Conservation (phyloP, 1,140 invertebrate species). For the Phthorimaea operculella region DNA sequence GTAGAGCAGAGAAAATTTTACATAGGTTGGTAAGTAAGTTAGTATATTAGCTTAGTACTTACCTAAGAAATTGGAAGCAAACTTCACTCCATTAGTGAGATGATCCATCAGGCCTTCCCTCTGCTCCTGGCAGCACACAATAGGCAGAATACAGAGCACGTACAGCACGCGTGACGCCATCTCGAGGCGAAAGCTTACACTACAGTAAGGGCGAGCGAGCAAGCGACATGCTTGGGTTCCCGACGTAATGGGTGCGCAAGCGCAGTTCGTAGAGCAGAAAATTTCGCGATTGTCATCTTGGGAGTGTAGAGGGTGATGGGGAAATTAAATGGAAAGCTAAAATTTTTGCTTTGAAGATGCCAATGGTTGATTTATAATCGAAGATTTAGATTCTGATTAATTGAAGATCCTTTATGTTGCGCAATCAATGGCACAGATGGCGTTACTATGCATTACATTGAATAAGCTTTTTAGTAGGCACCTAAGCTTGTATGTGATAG, state of each 20-base stretch:
- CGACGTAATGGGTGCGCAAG: conserved; percentile 35
- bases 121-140: conserved; percentile 29
- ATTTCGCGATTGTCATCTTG: conserved; percentile 19
- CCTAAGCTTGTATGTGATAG: too few species aligned
- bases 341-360: neutral
- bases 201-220: conserved; percentile 26
- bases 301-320: conserved; percentile 32
- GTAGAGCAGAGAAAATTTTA: too few species aligned
- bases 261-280: conserved; percentile 40
- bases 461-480: too few species aligned
- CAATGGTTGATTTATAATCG: neutral
- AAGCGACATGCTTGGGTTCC: conserved; percentile 36
- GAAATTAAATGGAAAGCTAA: neutral
- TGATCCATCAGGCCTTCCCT: conserved; percentile 69
- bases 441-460: neutral
- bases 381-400: too few species aligned
- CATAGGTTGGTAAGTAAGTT: too few species aligned
- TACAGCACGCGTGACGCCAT: conserved; percentile 40
- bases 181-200: conserved; percentile 29
- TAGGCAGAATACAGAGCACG: conserved; percentile 28
- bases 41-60: too few species aligned
- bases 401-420: neutral
- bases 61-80: conserved; percentile 73
- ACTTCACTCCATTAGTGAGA: conserved; percentile 71
- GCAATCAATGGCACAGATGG: neutral